A percentile compares a stretch with the other conserved stretches of the same genome.
These are phyloP conservation scores for Paralichthys olivaceus DNA, from an alignment of 2,113 vertebrate species.

Conservation along the genomic window DNA sequence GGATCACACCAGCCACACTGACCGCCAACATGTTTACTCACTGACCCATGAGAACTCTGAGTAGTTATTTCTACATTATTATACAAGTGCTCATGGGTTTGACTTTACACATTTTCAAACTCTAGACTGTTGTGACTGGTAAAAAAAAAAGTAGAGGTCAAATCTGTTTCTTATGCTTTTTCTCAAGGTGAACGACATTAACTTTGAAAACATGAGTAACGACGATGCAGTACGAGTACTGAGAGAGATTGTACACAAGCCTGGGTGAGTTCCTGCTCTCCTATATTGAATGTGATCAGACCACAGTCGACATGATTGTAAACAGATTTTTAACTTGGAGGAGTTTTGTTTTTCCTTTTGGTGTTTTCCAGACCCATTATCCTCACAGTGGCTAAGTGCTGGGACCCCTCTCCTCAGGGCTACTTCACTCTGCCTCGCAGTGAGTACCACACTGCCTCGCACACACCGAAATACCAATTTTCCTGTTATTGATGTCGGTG, in stretches of 20 bases:
- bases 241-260: constrained; percentile 92
- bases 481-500: too few species aligned
- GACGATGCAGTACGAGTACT: constrained; percentile 91
- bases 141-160: neutral
- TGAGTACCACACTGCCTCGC: constrained; percentile 69
- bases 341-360: neutral
- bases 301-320: neutral
- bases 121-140: neutral
- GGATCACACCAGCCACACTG: neutral
- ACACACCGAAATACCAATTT: too few species aligned
- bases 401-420: constrained; percentile 91
- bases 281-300: neutral
- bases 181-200: constrained; percentile 90
- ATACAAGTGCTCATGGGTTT: too few species aligned
- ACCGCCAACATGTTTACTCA: too few species aligned
- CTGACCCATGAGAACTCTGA: too few species aligned
- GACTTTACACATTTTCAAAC: too few species aligned
- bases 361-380: constrained; percentile 86
- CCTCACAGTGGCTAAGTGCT: constrained; percentile 92
- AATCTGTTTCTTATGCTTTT: neutral
- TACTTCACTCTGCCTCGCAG: constrained; percentile 92
- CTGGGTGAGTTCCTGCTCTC: constrained; percentile 80
- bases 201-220: constrained; percentile 95
- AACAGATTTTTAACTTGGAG: neutral
- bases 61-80: too few species aligned